Conservation (phyloP, 2,113 vertebrate species). For the Mastomys natalensis region DNA sequence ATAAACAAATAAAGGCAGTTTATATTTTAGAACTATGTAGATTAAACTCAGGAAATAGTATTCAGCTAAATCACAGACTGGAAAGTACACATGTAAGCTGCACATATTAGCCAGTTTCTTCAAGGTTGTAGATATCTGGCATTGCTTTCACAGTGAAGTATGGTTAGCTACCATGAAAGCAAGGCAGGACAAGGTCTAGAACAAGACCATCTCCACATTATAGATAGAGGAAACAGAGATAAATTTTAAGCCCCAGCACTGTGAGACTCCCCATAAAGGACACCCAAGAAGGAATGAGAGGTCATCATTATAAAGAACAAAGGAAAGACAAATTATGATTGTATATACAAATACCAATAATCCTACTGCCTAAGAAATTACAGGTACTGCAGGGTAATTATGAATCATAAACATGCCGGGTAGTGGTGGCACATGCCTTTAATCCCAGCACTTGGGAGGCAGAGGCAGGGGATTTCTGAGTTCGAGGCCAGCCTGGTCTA, state of each 20-base stretch:
- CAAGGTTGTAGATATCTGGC: neutral
- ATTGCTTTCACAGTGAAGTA: neutral
- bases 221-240: neutral
- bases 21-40: neutral
- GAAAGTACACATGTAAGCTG: neutral
- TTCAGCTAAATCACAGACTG: neutral
- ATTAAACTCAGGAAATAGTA: neutral
- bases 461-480: no score
- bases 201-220: neutral
- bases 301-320: neutral
- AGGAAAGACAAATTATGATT: neutral
- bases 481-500: no score
- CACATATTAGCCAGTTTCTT: neutral
- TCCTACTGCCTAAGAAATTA: neutral
- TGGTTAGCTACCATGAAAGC: neutral
- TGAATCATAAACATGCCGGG: neutral
- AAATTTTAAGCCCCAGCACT: neutral
- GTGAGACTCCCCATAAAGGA: neutral
- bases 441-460: no score
- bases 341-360: neutral
- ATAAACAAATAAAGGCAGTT: neutral
- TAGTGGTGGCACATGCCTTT: no score
- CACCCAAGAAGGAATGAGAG: neutral
- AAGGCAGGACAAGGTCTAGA: neutral
- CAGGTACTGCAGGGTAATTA: accelerated